Conservation (phyloP, 2,888 invertebrate species). For the Heliconius ethilla region DNA sequence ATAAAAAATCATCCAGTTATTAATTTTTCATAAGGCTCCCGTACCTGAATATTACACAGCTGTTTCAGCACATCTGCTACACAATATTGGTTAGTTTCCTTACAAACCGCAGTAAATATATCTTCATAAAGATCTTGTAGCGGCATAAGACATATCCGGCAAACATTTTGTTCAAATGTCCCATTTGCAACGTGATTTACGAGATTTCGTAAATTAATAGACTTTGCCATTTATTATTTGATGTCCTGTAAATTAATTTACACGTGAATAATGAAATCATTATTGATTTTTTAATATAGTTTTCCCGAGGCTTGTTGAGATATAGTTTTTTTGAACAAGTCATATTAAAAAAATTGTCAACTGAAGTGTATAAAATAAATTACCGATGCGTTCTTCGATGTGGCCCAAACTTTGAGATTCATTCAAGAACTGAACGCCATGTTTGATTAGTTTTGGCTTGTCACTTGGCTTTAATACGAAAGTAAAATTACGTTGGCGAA, state of each 20-base stretch:
- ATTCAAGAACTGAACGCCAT: conserved; percentile 41
- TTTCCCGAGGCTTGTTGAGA: not conserved
- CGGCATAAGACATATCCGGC: conserved; percentile 65
- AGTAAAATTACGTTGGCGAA: not conserved
- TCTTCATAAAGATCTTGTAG: conserved; percentile 60
- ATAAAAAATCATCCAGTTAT: not conserved
- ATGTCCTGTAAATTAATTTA: conserved; percentile 33
- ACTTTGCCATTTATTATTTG: conserved; percentile 54
- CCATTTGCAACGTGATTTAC: conserved; percentile 68
- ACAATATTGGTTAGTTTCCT: conserved; percentile 63
- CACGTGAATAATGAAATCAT: conserved; percentile 24
- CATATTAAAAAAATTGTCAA: conserved; percentile 55
- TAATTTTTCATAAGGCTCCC: not conserved
- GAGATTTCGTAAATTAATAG: conserved; percentile 59
- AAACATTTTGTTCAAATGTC: conserved; percentile 61
- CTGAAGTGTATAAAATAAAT: conserved; percentile 47
- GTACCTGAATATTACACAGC: conserved; percentile 47
- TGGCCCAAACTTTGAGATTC: conserved; percentile 36
- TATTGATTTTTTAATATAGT: not conserved
- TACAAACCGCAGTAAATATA: conserved; percentile 67
- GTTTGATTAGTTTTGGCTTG: conserved; percentile 17
- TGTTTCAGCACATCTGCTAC: conserved; percentile 64
- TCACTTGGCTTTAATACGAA: not conserved
- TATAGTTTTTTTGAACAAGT: not conserved
- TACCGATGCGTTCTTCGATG: conserved; percentile 50